Percentiles rank a stretch among this genome's conserved stretches.
These are phyloP conservation scores for Apodemia hepburni DNA, from an alignment of 2,888 invertebrate species.

Conservation along the genomic window DNA sequence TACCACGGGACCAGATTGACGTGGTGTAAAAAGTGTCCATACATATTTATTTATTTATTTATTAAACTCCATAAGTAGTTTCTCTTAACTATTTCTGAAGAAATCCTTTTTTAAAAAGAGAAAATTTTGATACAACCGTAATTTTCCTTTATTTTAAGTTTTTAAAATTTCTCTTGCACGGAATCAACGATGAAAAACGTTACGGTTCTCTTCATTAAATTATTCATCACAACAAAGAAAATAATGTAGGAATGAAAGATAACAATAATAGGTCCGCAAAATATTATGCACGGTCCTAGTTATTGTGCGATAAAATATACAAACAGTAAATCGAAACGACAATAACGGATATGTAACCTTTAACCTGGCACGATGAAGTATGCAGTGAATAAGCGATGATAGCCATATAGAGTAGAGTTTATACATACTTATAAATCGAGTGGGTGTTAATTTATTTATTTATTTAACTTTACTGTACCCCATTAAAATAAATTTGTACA, in stretches of 20 bases:
- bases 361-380: constrained; percentile 14
- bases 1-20: too few species aligned
- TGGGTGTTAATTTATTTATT: not conserved
- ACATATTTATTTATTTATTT: too few species aligned
- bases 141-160: too few species aligned
- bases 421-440: not conserved
- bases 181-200: too few species aligned
- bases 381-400: constrained; percentile 11
- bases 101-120: too few species aligned
- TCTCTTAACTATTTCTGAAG: too few species aligned
- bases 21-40: too few species aligned
- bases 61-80: too few species aligned
- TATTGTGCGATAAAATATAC: constrained; percentile 10
- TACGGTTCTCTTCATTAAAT: not conserved
- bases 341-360: constrained; percentile 12
- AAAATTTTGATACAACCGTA: too few species aligned
- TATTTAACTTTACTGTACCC: too few species aligned
- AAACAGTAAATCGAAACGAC: constrained; percentile 7
- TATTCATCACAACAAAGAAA: not conserved
- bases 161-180: too few species aligned
- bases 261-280: not conserved
- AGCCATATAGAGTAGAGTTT: not conserved
- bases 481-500: too few species aligned
- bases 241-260: not conserved
- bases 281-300: not conserved